Conservation (phyloP, 2,113 vertebrate species). For the Petroica traversi region DNA sequence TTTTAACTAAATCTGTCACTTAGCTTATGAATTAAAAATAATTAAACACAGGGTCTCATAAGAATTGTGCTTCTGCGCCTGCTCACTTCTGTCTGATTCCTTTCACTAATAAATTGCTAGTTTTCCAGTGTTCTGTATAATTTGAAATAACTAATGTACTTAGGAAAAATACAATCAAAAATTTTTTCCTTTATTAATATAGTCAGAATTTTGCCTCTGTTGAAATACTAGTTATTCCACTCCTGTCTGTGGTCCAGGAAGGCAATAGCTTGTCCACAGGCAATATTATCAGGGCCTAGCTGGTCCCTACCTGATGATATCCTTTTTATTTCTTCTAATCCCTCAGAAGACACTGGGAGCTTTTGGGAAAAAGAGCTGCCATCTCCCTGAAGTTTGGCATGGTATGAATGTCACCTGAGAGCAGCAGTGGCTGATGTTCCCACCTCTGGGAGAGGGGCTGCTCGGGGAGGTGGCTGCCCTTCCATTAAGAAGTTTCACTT, state of each 20-base stretch:
- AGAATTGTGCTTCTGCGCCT: constrained; percentile 7
- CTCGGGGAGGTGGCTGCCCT: not conserved
- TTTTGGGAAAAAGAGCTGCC: not conserved
- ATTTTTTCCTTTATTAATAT: not conserved
- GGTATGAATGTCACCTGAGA: not conserved
- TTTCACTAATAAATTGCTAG: not conserved
- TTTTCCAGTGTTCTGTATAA: not conserved
- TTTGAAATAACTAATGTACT: not conserved
- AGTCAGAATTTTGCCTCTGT: not conserved
- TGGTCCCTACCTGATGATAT: not conserved
- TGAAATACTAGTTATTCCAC: not conserved
- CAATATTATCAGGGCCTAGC: not conserved
- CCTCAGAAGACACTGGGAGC: not conserved
- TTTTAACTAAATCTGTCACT: constrained; percentile 57
- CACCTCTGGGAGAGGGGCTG: not conserved
- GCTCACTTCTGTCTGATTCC: not conserved
- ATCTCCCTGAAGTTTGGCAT: not conserved
- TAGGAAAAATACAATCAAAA: not conserved
- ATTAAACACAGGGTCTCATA: constrained; percentile 41
- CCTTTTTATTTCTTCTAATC: not conserved
- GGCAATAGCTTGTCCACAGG: not conserved
- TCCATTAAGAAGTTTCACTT: not conserved
- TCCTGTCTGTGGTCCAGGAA: accelerated
- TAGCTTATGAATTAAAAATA: constrained; percentile 54
- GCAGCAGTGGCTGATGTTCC: not conserved